These are phyloP conservation scores for Heterodera filipjevi DNA, from an alignment of 2,888 invertebrate genomes.

Conservation along the genomic window DNA sequence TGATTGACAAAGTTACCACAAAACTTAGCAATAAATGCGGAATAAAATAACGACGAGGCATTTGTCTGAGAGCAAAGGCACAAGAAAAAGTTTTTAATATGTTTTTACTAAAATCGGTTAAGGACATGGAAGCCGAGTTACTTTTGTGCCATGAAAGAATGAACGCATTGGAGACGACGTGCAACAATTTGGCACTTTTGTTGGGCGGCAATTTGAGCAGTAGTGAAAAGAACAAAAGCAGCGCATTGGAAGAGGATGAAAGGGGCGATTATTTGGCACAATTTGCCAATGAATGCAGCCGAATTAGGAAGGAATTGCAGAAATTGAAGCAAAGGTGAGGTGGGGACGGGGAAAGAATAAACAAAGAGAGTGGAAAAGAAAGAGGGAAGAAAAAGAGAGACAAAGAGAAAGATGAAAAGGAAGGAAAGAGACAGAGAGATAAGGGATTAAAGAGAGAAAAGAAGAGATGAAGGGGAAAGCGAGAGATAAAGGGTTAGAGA, in stretches of 20 bases:
- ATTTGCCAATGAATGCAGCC: slow-evolving; percentile 13
- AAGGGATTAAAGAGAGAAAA: not conserved
- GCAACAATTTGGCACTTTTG: slow-evolving; percentile 34
- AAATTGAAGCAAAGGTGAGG: slow-evolving; percentile 14
- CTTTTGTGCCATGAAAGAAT: slow-evolving; percentile 40
- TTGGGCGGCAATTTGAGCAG: not conserved
- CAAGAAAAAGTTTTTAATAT: not conserved
- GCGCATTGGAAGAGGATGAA: not conserved
- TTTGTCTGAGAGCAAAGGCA: slow-evolving; percentile 18
- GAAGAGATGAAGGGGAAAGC: not conserved
- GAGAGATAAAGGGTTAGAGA: not conserved
- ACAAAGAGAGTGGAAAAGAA: not conserved
- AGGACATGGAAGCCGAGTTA: slow-evolving; percentile 38
- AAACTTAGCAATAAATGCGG: slow-evolving; percentile 7
- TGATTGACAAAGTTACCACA: slow-evolving; percentile 15
- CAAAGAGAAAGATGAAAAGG: not conserved
- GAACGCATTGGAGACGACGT: slow-evolving; percentile 38
- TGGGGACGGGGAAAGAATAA: not conserved
- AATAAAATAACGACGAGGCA: not conserved
- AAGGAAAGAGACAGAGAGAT: not conserved
- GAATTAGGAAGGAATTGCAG: slow-evolving; percentile 15
- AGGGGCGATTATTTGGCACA: slow-evolving; percentile 12
- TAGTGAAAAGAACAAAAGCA: not conserved
- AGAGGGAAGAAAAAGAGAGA: not conserved
- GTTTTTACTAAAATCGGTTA: not conserved